Conservation (phyloP, 2,113 vertebrate species). For the Sminthopsis crassicaudata region DNA sequence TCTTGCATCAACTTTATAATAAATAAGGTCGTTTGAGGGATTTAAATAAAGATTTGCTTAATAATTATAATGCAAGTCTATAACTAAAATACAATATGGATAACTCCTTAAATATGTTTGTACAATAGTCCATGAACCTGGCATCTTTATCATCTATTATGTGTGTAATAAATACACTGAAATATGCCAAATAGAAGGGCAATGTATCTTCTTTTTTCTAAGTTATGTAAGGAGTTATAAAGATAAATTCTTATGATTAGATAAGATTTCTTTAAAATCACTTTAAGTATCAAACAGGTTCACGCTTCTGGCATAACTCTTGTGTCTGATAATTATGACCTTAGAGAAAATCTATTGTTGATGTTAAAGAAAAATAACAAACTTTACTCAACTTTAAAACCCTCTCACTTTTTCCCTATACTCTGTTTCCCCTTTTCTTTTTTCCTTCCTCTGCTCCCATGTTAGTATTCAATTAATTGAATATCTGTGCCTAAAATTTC, state of each 20-base stretch:
- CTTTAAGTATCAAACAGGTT: slow-evolving; percentile 23
- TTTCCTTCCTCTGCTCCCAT: not conserved
- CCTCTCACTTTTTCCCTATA: not conserved
- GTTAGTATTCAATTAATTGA: slow-evolving; percentile 7
- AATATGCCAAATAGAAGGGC: not conserved
- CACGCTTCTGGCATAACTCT: not conserved
- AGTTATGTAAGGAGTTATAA: slow-evolving; percentile 45
- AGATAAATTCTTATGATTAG: slow-evolving; percentile 8
- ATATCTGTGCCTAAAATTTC: not conserved
- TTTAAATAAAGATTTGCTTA: not conserved
- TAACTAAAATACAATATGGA: not conserved
- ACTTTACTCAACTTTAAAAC: not conserved
- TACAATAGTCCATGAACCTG: not conserved
- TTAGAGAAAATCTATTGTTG: not conserved
- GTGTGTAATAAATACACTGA: slow-evolving; percentile 17
- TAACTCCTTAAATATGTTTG: not conserved
- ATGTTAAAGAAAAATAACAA: not conserved
- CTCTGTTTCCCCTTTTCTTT: not conserved
- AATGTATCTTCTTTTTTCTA: slow-evolving; percentile 47
- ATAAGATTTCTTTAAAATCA: slow-evolving; percentile 1
- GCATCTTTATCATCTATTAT: not conserved
- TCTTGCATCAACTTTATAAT: slow-evolving; percentile 7
- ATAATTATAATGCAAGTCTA: not conserved
- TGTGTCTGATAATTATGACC: not conserved
- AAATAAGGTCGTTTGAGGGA: not conserved